Evolutionary conservation across 1,140 invertebrate species (phyloP), one percentile per base, ranked within the genome.

Genomic region (Halesus radiatus): DNA sequence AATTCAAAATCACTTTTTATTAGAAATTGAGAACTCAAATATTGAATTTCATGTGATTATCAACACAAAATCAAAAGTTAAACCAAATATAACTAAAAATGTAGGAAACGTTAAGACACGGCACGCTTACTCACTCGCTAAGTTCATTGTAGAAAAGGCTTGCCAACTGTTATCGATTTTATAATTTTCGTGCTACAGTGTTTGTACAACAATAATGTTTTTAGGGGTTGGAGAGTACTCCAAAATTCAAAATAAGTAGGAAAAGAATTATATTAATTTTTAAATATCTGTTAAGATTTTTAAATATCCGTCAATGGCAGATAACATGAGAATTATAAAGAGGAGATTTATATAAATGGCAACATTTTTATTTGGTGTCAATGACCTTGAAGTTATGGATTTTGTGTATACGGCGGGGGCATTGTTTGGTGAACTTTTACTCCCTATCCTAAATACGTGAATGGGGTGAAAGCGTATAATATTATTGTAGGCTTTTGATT

Each of bases 321-420:
- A 60, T 23, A 60, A 23, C 8, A 60, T 6, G 56, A 26, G n/a
- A 32, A 66, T 26, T 26, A 29, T 10, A 66, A 15, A 66, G 3
- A 16, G 32, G 10, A 66, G 23, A 32, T 26, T 70, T 70, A 70
- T 70, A 22, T 2, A 64, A 64, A 52, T 83, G 80, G 82, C 82
- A 83, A 83, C 79, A 83, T 73, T 73, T 32, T 26, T 1, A 15
- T 26, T 60, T 56, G 68, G 82, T 83, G 82, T 83, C 82, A 83
- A 83, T 79, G 82, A 83, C 82, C 82, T 83, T 83, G 82, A 79
- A 80, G 68, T 79, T 83, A 83, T 83, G 78, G 82, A 83, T 83
- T 83, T 83, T 83, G 76, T 79, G 76, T 53, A 68, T 52, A 77
- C 75, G 50, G 23, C 15, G 32, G 45, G 76, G 64, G 62, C 26